Conservation (phyloP, 1,140 invertebrate species). For the Drosophila subobscura region DNA sequence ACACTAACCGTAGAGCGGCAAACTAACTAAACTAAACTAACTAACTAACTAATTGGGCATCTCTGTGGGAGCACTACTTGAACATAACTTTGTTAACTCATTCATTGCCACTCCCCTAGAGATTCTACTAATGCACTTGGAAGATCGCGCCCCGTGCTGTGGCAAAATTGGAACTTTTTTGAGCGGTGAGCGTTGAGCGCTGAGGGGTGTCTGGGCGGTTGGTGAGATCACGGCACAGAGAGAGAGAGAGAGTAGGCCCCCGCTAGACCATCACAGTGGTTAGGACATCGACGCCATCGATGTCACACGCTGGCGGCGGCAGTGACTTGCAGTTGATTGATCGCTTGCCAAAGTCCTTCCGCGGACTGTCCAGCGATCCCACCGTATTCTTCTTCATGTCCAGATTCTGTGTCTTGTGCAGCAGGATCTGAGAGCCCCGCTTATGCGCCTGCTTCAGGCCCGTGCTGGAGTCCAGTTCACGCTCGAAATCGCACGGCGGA, state of each 20-base stretch:
- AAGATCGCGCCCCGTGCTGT: slow-evolving; percentile 68
- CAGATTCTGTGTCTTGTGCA: slow-evolving; percentile 89
- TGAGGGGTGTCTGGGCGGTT: slow-evolving; percentile 28
- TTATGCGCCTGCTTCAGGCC: slow-evolving; percentile 76
- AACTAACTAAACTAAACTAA: slow-evolving; percentile 26
- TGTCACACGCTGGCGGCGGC: slow-evolving; percentile 78
- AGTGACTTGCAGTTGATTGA: slow-evolving; percentile 83
- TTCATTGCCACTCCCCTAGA: no score
- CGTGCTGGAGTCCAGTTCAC: slow-evolving; percentile 67
- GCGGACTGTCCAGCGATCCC: slow-evolving; percentile 88
- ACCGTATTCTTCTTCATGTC: slow-evolving; percentile 92
- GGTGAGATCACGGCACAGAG: slow-evolving; percentile 61
- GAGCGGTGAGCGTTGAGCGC: neutral
- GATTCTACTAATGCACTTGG: slow-evolving; percentile 71
- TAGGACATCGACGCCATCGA: slow-evolving; percentile 85
- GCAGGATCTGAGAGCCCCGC: slow-evolving; percentile 86
- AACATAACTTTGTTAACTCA: no score
- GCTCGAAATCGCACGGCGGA: slow-evolving; percentile 84
- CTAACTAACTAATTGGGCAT: no score
- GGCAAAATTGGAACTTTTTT: slow-evolving; percentile 56
- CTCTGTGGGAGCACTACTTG: no score
- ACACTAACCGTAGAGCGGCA: slow-evolving; percentile 43
- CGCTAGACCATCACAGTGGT: slow-evolving; percentile 85
- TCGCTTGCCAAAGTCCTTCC: slow-evolving; percentile 91
- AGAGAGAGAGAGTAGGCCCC: neutral